Base-by-base conservation (phyloP, 2,888 invertebrate genomes). In the Chironomus tentans region DNA sequence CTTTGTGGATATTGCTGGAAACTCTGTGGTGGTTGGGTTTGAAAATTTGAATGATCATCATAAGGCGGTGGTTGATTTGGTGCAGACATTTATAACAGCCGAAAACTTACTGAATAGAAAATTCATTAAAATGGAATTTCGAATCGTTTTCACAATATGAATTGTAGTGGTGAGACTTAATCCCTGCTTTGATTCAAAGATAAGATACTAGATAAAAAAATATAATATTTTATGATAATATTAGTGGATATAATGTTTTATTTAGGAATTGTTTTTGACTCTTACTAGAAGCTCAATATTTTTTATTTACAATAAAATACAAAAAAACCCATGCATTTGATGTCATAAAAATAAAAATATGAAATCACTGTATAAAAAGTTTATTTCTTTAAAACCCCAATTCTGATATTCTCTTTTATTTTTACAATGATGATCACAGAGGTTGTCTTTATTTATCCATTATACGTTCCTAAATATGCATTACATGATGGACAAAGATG, bases 401-500 rank as follows among this genome's bases (percentile, higher is more conserved):
- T n/a, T n/a, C n/a, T 28, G 28, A 28, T 28, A 4, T 28, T 6
- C 3, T 50, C 13, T 24, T 24, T 3, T 28, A 28, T 28, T 3
- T 28, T 38, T 1, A 38, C 12, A 12, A 4, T 10, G 21, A 13
- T 18, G 21, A 12, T 65, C 65, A 65, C 22, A 65, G 12, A 0
- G 7, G 6, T 18, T 50, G 28, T 50, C 3, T 12, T n/a, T 15
- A 70, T 18, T 65, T 68, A 68, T 28, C 68, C 68, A 3, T 22
- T n/a, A 38, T 68, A 74, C 3, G 38, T 24, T 65, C 74, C 74
- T 6, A 74, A 18, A n/a, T 74, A 74, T 4, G 65, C 65, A 0
- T 24, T 48, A 68, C 74, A 74, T 2, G 28, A 4, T 12, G 68
- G n/a, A 12, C 74, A 74, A 24, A 68, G 68, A 21, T 72, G 72